Evolutionary conservation across 2,888 invertebrate genomes (phyloP), one percentile per base, ranked within the genome.

Genomic region (Synanthedon vespiformis): DNA sequence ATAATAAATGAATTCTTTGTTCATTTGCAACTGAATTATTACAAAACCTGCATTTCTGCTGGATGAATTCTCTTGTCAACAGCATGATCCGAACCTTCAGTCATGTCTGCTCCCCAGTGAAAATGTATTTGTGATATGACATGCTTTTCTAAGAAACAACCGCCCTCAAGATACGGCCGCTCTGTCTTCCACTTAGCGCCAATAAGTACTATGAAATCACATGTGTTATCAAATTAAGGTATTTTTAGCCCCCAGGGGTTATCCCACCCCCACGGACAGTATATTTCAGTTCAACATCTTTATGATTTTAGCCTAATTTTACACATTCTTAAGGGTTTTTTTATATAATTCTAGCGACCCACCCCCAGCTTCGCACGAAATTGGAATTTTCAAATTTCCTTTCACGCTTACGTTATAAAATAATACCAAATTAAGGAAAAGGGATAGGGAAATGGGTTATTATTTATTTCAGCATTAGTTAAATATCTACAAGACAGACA

Each of bases 91-190:
- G 92, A 92, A 1, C 93, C 93, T 56, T 88, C 85, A 76, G 88
- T 86, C 67, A 90, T 86, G 55, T 88, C 78, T 0, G 74, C 62
- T 1, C 92, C 92, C 93, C 92, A 93, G 65, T 93, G 92, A 63
- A 93, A 91, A 70, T 93, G 92, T 41, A 92, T 74, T 69, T 92
- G 92, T 0, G 91, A 90, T 51, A 92, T 84, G 0, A 90, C 77
- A 59, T 92, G 92, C 55, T 89, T 90, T 8, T 89, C 89, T 4
- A 75, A 54, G 48, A 93, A 81, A 0, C 91, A 90, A 0, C 92
- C 92, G 0, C 88, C 89, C 52, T 80, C 76, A 48, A 92, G 59
- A 62, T 88, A 90, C 0, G 92, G 92, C 2, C 89, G 70, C 56
- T 90, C 89, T 4, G 88, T 74, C 48, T 73, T 79, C 92, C 92